phyloP scores from a whole-genome alignment of 2,888 invertebrate species.

The Ecliptopera silaceata region DNA sequence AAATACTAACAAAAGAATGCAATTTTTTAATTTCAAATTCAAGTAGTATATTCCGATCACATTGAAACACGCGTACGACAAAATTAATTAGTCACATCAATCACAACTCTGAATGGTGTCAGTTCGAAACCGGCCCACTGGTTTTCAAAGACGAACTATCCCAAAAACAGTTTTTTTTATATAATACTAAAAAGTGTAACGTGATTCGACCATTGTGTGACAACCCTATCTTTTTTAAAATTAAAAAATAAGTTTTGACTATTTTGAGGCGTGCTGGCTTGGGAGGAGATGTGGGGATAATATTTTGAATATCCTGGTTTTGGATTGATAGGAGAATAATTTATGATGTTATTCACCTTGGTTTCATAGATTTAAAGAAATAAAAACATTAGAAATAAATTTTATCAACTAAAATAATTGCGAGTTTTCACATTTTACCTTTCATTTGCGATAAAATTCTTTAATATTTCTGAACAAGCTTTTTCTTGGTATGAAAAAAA shows the following conservation, averaged over 20 bases:
- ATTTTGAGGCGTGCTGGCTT: slow-evolving; percentile 54
- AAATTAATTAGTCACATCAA: slow-evolving; percentile 83
- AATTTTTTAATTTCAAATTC: slow-evolving; percentile 65
- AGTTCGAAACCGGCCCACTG: slow-evolving; percentile 66
- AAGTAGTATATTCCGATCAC: slow-evolving; percentile 52
- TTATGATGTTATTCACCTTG: slow-evolving; percentile 20
- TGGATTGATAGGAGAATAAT: slow-evolving; percentile 40
- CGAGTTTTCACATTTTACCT: no score
- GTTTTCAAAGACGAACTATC: slow-evolving; percentile 60
- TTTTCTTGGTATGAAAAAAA: no score
- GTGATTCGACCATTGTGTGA: slow-evolving; percentile 73
- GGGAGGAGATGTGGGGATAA: slow-evolving; percentile 68
- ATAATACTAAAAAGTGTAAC: slow-evolving; percentile 55
- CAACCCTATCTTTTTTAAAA: slow-evolving; percentile 58
- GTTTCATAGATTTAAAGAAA: neutral
- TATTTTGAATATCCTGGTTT: slow-evolving; percentile 65
- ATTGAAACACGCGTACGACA: slow-evolving; percentile 64
- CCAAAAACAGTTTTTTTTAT: slow-evolving; percentile 55
- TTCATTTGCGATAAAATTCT: no score
- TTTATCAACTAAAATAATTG: no score
- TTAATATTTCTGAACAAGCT: no score
- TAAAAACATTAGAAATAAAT: no score
- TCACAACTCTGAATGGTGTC: slow-evolving; percentile 72
- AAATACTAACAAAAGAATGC: slow-evolving; percentile 51
- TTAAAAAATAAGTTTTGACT: slow-evolving; percentile 51